These are phyloP conservation scores for Ceramica pisi DNA, from an alignment of 2,888 invertebrate species.

Conservation along the genomic window DNA sequence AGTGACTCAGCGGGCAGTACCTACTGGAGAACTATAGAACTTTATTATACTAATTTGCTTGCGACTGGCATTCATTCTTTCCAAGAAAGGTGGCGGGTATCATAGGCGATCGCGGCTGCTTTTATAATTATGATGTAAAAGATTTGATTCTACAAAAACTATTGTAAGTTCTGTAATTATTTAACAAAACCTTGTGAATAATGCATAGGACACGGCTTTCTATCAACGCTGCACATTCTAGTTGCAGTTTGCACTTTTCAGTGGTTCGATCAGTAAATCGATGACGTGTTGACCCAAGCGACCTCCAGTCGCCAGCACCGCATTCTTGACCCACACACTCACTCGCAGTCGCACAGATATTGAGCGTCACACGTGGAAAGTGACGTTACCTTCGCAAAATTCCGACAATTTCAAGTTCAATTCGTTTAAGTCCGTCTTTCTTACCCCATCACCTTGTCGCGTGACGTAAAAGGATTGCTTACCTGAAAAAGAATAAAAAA, in stretches of 20 bases:
- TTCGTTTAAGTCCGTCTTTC: constrained; percentile 65
- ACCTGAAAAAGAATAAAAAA: constrained; percentile 76
- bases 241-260: constrained; percentile 59
- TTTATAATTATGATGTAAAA: constrained; percentile 30
- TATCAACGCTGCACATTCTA: constrained; percentile 18
- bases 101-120: constrained; percentile 1
- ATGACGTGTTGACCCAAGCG: constrained; percentile 65
- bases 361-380: constrained; percentile 61
- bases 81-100: constrained; percentile 51
- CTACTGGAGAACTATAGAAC: constrained; percentile 31
- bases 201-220: neutral
- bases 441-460: constrained; percentile 66
- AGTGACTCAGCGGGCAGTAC: constrained; percentile 57
- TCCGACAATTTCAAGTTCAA: constrained; percentile 54
- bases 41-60: constrained; percentile 57
- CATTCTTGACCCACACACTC: constrained; percentile 78
- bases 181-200: constrained; percentile 11
- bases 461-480: constrained; percentile 65
- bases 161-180: neutral
- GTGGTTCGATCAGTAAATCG: constrained; percentile 62
- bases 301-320: constrained; percentile 71
- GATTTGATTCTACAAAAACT: neutral
- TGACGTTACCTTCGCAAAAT: constrained; percentile 65
- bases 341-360: constrained; percentile 64
- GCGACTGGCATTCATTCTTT: constrained; percentile 53